A percentile compares a stretch with the other conserved stretches of the same genome.
phyloP scores from a whole-genome alignment of 1,140 invertebrate species.

The Eubasilissa regina region DNA sequence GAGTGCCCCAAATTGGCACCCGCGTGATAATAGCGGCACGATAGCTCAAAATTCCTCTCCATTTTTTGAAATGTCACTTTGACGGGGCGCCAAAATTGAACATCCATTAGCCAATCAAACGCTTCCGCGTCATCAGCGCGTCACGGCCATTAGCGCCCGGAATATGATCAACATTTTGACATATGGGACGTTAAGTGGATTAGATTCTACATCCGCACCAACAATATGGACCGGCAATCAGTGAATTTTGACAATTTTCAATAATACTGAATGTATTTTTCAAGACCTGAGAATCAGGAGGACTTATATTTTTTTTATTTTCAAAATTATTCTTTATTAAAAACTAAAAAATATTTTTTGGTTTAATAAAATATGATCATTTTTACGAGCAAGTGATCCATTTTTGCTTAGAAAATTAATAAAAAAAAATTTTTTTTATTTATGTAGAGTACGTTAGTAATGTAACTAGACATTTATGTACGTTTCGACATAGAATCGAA shows the following conservation, averaged over 20 bases:
- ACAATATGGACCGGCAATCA: not conserved
- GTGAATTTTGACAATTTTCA: not conserved
- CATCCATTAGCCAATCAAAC: conserved; percentile 57
- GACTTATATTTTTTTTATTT: not conserved
- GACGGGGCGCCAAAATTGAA: conserved; percentile 54
- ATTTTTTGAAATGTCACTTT: conserved; percentile 41
- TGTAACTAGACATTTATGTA: no score
- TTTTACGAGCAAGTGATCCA: no score
- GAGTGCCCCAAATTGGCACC: conserved; percentile 1
- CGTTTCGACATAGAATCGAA: no score
- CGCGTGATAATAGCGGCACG: not conserved
- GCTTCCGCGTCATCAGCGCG: conserved; percentile 16
- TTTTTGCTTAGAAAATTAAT: no score
- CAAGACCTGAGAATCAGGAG: not conserved
- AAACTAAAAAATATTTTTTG: no score
- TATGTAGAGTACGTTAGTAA: no score
- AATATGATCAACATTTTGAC: conserved; percentile 9
- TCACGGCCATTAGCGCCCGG: not conserved
- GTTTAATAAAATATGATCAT: no score
- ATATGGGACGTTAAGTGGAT: not conserved
- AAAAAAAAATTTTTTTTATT: no score
- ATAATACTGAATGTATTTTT: no score
- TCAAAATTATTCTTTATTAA: no score
- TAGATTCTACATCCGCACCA: not conserved
- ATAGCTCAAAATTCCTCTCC: not conserved